Evolutionary conservation across 2,888 invertebrate species (phyloP).

Genomic region (Formica aserva): DNA sequence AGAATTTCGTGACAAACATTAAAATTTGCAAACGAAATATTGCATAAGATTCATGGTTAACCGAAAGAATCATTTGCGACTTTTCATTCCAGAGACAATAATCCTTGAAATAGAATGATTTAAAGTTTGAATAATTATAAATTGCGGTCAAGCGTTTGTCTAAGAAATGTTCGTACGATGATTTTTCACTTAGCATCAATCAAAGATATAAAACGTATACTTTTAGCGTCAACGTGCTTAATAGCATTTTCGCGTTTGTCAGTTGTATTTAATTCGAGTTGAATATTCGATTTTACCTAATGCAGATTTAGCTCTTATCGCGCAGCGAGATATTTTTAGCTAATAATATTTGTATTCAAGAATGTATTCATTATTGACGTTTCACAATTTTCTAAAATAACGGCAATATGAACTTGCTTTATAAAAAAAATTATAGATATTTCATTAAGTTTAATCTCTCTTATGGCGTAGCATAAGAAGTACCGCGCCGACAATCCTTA

Average conservation of each 20-base stretch:
- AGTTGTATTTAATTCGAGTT: not conserved
- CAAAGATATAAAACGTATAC: not conserved
- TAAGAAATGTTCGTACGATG: not conserved
- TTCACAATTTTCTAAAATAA: not conserved
- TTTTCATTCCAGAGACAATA: not conserved
- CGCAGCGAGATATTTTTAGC: not conserved
- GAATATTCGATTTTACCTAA: not conserved
- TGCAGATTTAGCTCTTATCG: not conserved
- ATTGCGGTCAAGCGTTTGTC: not conserved
- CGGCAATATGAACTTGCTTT: not conserved
- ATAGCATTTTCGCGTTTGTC: slow-evolving; percentile 29
- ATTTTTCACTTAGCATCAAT: not conserved
- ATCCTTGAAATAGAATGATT: not conserved
- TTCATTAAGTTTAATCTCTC: slow-evolving; percentile 8
- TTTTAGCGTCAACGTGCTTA: not conserved
- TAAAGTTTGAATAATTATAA: not conserved
- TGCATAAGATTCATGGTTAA: not conserved
- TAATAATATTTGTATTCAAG: not conserved
- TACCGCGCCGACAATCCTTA: not conserved
- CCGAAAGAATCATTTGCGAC: not conserved
- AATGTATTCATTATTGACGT: not conserved
- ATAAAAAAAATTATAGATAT: not conserved
- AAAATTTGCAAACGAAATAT: not conserved
- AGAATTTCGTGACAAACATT: not conserved
- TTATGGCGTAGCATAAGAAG: not conserved